These are phyloP conservation scores for Cyphomyrus plagiostoma DNA, from an alignment of 2,113 vertebrate species.

Conservation along the genomic window DNA sequence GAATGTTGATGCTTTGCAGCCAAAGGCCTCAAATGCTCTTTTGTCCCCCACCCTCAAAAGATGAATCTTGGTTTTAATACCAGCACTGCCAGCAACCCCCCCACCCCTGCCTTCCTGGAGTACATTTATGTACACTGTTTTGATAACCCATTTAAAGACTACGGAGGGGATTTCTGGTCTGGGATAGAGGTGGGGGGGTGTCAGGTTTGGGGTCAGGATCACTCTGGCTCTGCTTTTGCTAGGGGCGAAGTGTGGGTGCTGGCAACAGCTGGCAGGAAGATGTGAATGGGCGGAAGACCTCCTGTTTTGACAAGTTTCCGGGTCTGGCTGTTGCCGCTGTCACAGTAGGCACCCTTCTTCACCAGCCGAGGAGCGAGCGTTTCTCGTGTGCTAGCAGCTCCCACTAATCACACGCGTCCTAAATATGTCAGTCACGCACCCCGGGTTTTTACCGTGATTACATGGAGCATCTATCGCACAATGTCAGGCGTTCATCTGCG, in stretches of 20 bases:
- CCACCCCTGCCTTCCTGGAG: not conserved
- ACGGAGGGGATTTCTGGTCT: not conserved
- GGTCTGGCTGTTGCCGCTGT: not conserved
- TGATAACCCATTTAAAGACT: not conserved
- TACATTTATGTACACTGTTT: constrained; percentile 10
- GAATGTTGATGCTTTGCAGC: constrained; percentile 53
- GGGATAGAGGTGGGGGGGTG: not conserved
- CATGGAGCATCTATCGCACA: not conserved
- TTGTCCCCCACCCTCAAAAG: constrained; percentile 40
- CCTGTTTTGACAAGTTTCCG: constrained; percentile 3
- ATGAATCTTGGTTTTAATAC: constrained; percentile 50
- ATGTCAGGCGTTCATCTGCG: not conserved
- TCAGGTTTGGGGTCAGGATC: not conserved
- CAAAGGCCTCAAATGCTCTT: constrained; percentile 50
- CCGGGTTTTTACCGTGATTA: not conserved
- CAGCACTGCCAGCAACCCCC: not conserved
- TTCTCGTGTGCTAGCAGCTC: not conserved
- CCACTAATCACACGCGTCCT: not conserved
- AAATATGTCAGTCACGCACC: constrained; percentile 5
- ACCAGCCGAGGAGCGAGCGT: not conserved
- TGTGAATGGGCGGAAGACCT: constrained; percentile 6
- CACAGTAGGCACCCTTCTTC: not conserved
- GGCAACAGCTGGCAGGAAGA: constrained; percentile 9
- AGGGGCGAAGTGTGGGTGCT: not conserved
- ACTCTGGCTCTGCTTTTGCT: not conserved